A percentile compares a stretch with the other conserved stretches of the same genome.
Evolutionary conservation across 1,140 invertebrate species (phyloP).

Genomic region (Anagrus nilaparvatae): DNA sequence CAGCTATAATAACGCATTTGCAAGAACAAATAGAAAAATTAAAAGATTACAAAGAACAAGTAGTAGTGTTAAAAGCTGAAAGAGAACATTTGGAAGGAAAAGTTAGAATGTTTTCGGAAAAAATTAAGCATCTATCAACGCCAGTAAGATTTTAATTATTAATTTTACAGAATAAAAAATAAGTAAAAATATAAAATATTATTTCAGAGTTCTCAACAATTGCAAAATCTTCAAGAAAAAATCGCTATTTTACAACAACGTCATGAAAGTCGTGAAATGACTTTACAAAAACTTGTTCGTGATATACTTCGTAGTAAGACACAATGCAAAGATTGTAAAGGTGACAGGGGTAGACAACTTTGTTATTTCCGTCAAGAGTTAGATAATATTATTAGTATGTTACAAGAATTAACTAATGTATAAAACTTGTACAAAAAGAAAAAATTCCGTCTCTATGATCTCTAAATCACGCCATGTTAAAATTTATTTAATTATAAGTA

Average conservation of each 20-base stretch:
- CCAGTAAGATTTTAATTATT: slow-evolving; percentile 28
- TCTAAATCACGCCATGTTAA: too few species aligned
- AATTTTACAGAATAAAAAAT: neutral
- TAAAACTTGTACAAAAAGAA: too few species aligned
- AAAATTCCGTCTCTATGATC: too few species aligned
- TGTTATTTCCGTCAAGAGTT: slow-evolving; percentile 43
- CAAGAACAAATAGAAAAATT: slow-evolving; percentile 42
- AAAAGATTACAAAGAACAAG: slow-evolving; percentile 44
- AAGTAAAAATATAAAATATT: neutral
- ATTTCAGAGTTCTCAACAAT: slow-evolving; percentile 35
- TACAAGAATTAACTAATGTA: slow-evolving; percentile 38
- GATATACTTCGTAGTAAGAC: slow-evolving; percentile 36
- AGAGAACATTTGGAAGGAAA: slow-evolving; percentile 47
- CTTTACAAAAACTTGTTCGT: slow-evolving; percentile 40
- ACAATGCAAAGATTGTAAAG: slow-evolving; percentile 34
- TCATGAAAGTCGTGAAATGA: slow-evolving; percentile 42
- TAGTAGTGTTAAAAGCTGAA: slow-evolving; percentile 45
- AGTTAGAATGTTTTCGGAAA: slow-evolving; percentile 37
- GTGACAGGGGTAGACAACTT: slow-evolving; percentile 37
- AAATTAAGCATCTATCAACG: slow-evolving; percentile 37
- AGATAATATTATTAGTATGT: slow-evolving; percentile 40
- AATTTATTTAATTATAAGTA: too few species aligned
- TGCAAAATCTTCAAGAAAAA: slow-evolving; percentile 39
- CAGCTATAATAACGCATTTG: slow-evolving; percentile 46
- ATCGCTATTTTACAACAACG: slow-evolving; percentile 40